Evolutionary conservation across 1,140 invertebrate genomes (phyloP).

Genomic region (Zophobas atratus): DNA sequence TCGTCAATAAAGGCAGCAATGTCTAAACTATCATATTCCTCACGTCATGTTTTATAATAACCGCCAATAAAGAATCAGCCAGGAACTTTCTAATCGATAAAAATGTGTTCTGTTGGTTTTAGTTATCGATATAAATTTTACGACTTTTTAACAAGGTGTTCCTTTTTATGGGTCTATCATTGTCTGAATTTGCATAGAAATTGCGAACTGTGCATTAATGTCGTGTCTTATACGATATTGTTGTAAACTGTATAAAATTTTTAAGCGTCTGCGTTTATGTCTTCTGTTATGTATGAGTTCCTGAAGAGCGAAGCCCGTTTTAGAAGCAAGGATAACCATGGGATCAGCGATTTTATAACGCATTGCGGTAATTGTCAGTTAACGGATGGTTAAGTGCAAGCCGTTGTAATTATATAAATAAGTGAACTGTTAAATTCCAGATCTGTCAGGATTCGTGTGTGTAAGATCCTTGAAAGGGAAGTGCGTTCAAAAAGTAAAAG

Average conservation of each 20-base stretch:
- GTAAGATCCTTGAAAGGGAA: slow-evolving; percentile 39
- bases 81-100: background rate
- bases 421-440: slow-evolving; percentile 49
- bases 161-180: slow-evolving; percentile 7
- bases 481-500: slow-evolving; percentile 46
- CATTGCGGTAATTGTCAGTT: slow-evolving; percentile 37
- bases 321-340: slow-evolving; percentile 13
- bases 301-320: background rate
- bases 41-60: background rate
- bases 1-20: background rate
- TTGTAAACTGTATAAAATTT: too few relatives aligned
- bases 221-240: too few relatives aligned
- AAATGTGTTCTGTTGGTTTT: background rate
- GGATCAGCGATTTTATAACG: slow-evolving; percentile 1
- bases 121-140: slow-evolving; percentile 4
- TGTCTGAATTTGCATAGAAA: slow-evolving; percentile 2
- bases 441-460: slow-evolving; percentile 45
- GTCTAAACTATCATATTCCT: background rate
- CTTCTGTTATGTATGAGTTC: background rate
- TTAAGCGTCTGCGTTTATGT: too few relatives aligned
- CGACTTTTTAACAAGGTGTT: slow-evolving; percentile 14
- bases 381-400: slow-evolving; percentile 48
- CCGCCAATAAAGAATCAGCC: too few relatives aligned
- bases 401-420: slow-evolving; percentile 48
- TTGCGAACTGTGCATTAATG: slow-evolving; percentile 15